phyloP scores from a whole-genome alignment of 2,888 invertebrate species.

The Ariolimax columbianus region DNA sequence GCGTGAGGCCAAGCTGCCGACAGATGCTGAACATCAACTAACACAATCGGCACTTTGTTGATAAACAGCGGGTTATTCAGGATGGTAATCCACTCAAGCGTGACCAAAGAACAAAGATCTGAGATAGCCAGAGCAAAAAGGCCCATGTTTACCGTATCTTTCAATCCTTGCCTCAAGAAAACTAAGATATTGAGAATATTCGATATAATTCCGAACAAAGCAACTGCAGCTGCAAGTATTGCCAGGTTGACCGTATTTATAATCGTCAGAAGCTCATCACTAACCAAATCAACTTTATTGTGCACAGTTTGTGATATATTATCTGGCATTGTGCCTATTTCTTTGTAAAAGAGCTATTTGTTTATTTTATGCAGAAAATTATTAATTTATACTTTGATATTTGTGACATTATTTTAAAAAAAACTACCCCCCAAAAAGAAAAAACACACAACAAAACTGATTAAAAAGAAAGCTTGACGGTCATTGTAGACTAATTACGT shows the following conservation, averaged over 20 bases:
- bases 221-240: not conserved
- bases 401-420: too few relatives aligned
- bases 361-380: too few relatives aligned
- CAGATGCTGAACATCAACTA: not conserved
- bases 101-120: not conserved
- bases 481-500: too few relatives aligned
- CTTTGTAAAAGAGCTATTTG: too few relatives aligned
- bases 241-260: not conserved
- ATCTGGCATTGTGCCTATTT: too few relatives aligned
- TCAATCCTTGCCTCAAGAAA: not conserved
- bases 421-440: too few relatives aligned
- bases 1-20: slow-evolving; percentile 16
- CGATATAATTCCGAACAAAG: not conserved
- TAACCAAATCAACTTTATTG: not conserved
- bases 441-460: too few relatives aligned
- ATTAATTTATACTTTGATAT: too few relatives aligned
- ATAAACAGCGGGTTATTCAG: not conserved
- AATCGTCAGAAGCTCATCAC: not conserved
- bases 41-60: not conserved
- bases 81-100: not conserved
- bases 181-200: not conserved
- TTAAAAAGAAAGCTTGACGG: too few relatives aligned
- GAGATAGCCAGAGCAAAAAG: not conserved
- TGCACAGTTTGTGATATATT: not conserved
- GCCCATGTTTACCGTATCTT: not conserved